Evolutionary conservation across 2,113 vertebrate species (phyloP), one percentile per base, ranked within the genome.

Genomic region (Thinocorus orbignyianus): DNA sequence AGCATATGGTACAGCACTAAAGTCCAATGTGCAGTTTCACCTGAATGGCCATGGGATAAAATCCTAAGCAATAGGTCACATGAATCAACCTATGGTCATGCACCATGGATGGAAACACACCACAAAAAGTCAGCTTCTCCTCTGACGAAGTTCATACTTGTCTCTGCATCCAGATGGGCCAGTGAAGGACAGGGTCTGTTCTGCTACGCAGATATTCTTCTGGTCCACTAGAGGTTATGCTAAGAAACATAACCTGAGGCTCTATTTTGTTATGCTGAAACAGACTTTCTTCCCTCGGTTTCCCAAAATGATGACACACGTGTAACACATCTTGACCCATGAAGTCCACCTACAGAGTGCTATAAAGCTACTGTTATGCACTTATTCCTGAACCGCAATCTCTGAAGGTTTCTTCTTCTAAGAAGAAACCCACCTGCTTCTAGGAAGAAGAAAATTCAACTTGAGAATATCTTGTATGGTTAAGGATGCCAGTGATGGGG

Each of bases 141-240:
- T 61, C 16, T 42, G 25, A 41, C 39, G 44, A 39, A n/a, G 8
- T 19, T 51, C 10, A 73, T 33, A 48, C 26, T 66, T 39, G 51
- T 11, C 54, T 46, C 24, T 17, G 12, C 7, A 11, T 4, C 0
- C 2, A 51, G 41, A 44, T 2, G 6, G 49, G 33, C 11, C 44
- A 64, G 17, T 4, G 54, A 62, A 86, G 11, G 49, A 83, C 12
- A 57, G 11, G 55, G 10, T 51, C 33, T 26, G 1, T 39, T 55
- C 9, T 23, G 17, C 31, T 66, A 4, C 10, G 18, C 16, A 48
- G 55, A 90, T 35, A 62, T 35, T 61, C 24, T 54, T 64, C 73
- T 90, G 17, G 22, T 58, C 46, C n/a, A 3, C 30, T 41, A 37
- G 31, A 70, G 20, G 24, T 24, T 39, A 54, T 31, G 51, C 4